Base-by-base conservation (phyloP, 2,797 vertebrate genomes). In the Poecilia gillii region DNA sequence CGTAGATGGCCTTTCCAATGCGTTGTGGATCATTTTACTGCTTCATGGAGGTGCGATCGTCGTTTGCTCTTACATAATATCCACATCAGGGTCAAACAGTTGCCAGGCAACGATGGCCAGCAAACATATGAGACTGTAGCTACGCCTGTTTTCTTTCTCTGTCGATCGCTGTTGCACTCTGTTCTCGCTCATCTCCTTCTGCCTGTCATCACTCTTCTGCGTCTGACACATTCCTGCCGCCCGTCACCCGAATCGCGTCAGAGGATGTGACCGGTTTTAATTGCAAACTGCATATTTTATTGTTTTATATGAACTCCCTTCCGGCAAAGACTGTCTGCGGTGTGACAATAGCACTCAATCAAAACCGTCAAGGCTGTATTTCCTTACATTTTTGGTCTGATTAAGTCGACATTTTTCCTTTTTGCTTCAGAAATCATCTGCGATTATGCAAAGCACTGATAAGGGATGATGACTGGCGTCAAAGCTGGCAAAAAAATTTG, bases 31-130 rank as follows among this genome's bases (percentile, higher is more conserved):
- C 3, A 64, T 74, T 72, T 64, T 70, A 20, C 51, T 47, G 68
- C 70, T 68, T 75, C 36, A 6, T 64, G 28, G 66, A 31, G 3
- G 53, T 33, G 72, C 28, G 4, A 25, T n/a, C 59, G 28, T 47
- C 16, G 3, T 8, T 33, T 31, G 55, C 68, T 0, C 47, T 55
- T 41, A 25, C 62, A 77, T 55, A 62, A 70, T 76, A 76, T 70
- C 55, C 41, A 59, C 53, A 41, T 85, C 76, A 72, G 81, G 86
- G 79, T 87, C 74, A 85, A 76, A 78, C 83, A 53, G 90, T 92
- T 91, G 86, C 90, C 78, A 81, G 87, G 90, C 90, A 93, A 91
- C 91, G 79, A 64, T 76, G 33, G 36, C 72, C 76, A 76, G 6
- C 9, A 59, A 68, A 84, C 47, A 3, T 62, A 45, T 64, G 39